These are phyloP conservation scores for Ellobium chinense DNA, from an alignment of 2,888 invertebrate genomes.

Conservation along the genomic window DNA sequence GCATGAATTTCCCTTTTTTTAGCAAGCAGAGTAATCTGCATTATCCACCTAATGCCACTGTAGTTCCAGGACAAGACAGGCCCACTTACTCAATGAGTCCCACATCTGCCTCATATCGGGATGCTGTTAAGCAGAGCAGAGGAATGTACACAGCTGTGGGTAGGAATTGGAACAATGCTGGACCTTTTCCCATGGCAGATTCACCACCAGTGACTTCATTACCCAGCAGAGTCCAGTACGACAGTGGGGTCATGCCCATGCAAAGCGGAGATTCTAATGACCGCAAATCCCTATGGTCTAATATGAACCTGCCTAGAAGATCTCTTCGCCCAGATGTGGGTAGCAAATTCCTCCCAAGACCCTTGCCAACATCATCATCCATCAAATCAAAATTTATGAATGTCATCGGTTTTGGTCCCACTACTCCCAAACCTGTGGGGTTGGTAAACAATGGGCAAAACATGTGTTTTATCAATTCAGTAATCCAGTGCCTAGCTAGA, in stretches of 20 bases:
- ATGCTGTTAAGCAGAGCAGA: conserved; percentile 27
- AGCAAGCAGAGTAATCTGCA: conserved; percentile 31
- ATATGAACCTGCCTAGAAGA: conserved; percentile 33
- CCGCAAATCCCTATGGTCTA: neutral
- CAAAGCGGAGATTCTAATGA: conserved; percentile 5
- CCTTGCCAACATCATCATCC: conserved; percentile 42
- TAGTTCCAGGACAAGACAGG: conserved; percentile 48
- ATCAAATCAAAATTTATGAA: conserved; percentile 64
- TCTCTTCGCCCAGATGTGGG: conserved; percentile 19
- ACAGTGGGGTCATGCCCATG: neutral
- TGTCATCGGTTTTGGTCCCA: conserved; percentile 59
- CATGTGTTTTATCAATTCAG: conserved; percentile 75
- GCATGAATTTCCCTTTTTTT: conserved; percentile 23
- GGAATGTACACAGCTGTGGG: neutral
- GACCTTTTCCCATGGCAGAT: neutral
- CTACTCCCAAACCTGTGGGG: conserved; percentile 63
- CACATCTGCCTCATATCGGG: neutral
- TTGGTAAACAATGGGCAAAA: conserved; percentile 73
- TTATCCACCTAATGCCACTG: conserved; percentile 51
- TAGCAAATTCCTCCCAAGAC: neutral
- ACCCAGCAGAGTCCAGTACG: neutral
- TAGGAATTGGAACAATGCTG: conserved; percentile 32
- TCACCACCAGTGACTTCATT: neutral
- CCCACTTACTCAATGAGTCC: conserved; percentile 42
- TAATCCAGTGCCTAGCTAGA: conserved; percentile 74